Percentiles rank a stretch among this genome's conserved stretches.
These are phyloP conservation scores for Lepidocyrtinus sp. DNA, from an alignment of 2,888 invertebrate genomes.

Conservation along the genomic window DNA sequence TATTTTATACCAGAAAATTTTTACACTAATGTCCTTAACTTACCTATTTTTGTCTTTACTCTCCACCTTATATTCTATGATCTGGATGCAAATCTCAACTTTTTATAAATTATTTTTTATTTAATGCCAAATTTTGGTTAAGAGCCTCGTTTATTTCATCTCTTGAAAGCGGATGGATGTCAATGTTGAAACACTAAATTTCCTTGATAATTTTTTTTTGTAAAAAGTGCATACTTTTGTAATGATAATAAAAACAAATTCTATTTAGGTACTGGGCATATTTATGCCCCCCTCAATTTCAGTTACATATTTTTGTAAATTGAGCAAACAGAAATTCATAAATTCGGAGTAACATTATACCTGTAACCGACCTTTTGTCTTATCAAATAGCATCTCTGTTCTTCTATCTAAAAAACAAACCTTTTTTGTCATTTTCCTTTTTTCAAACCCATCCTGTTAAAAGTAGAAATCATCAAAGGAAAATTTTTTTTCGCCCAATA, in stretches of 20 bases:
- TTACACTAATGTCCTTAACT: neutral
- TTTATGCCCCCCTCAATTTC: neutral
- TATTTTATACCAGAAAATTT: neutral
- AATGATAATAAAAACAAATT: neutral
- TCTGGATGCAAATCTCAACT: neutral
- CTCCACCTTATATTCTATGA: neutral
- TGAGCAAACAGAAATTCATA: slow-evolving; percentile 13
- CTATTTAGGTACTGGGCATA: neutral
- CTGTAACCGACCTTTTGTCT: slow-evolving; percentile 9
- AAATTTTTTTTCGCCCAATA: neutral
- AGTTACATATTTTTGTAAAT: neutral
- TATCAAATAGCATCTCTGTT: slow-evolving; percentile 13
- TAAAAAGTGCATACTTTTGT: neutral
- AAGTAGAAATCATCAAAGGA: neutral
- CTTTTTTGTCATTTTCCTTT: neutral
- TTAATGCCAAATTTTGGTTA: neutral
- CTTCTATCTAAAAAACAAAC: neutral
- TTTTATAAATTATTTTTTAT: neutral
- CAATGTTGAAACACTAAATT: neutral
- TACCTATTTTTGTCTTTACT: neutral
- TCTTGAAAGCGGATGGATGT: neutral
- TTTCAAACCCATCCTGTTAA: neutral
- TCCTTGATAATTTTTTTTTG: neutral
- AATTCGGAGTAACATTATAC: neutral
- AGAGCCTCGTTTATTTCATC: no score